Base-by-base conservation (phyloP, 2,797 vertebrate species). In the Pampus argenteus region DNA sequence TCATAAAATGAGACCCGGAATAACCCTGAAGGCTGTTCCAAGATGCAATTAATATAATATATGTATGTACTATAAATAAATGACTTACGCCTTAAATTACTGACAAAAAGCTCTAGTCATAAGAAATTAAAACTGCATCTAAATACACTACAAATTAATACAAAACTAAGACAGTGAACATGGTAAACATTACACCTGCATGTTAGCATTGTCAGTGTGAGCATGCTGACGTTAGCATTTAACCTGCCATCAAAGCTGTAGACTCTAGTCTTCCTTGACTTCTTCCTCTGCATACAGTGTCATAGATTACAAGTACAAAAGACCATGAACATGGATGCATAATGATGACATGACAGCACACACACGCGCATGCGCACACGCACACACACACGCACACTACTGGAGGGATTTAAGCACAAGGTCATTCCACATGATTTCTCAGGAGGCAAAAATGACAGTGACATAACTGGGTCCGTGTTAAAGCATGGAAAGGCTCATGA, bases 371-470 rank as follows among this genome's bases (percentile, higher is more conserved):
- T n/a, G n/a, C n/a, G n/a, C n/a, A n/a, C n/a, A n/a, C n/a, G n/a
- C n/a, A n/a, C n/a, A n/a, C n/a, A n/a, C n/a, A n/a, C n/a, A 34
- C 57, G 67, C 42, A 54, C 26, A 34, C 34, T 36, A 57, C 25
- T 45, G 47, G 22, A 55, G 22, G 63, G 52, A 69, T 14, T 47
- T 59, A 50, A 38, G 58, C 51, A 73, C 52, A 66, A 74, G 66
- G 81, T 78, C 58, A 67, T 49, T 48, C 13, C 61, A 28, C 67
- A 54, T 29, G 15, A 72, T 79, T 63, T 74, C 58, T 75, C 69
- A 25, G 55, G 62, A 73, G 48, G 72, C 22, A 70, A 80, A 42
- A 76, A 73, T 49, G 31, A 62, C 51, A 61, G 34, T 54, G 45
- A 71, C 65, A 64, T 64, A 60, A 54, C 54, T 45, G 71, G 9